A percentile compares a stretch with the other conserved stretches of the same genome.
phyloP scores from a whole-genome alignment of 2,113 vertebrate genomes.

The Nipponia nippon region DNA sequence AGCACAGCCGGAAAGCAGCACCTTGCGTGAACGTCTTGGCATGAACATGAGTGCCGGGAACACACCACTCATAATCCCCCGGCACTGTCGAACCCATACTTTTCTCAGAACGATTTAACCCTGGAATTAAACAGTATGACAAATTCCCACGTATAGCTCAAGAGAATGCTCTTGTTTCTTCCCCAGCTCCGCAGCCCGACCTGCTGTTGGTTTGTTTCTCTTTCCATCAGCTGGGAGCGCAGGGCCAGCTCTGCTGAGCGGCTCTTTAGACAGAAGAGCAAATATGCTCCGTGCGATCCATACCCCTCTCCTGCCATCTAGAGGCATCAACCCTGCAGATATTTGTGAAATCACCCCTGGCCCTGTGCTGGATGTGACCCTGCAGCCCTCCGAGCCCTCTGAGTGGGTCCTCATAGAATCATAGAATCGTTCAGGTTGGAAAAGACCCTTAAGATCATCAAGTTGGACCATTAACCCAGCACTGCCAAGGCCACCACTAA shows the following conservation, averaged over 20 bases:
- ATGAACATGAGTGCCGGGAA: fast-evolving
- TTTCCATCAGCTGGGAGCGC: not conserved
- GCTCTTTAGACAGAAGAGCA: not conserved
- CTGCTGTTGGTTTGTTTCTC: too few species aligned
- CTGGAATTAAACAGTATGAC: not conserved
- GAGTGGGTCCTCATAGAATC: too few species aligned
- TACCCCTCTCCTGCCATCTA: not conserved
- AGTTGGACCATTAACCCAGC: too few species aligned
- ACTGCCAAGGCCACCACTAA: too few species aligned
- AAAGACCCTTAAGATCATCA: too few species aligned
- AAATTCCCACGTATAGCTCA: not conserved
- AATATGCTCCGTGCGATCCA: fast-evolving
- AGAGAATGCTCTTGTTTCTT: not conserved
- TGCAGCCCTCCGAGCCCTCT: fast-evolving
- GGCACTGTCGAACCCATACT: fast-evolving
- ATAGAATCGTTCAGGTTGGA: too few species aligned
- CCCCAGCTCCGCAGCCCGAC: not conserved
- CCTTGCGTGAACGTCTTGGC: not conserved
- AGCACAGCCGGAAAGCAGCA: not conserved
- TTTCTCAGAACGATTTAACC: not conserved
- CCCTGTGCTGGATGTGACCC: not conserved
- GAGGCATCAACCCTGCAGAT: not conserved
- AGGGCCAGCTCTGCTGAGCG: not conserved
- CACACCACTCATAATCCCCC: fast-evolving
- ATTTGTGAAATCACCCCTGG: not conserved